A percentile compares a stretch with the other conserved stretches of the same genome.
Evolutionary conservation across 1,140 invertebrate species (phyloP).

Genomic region (Bacillus rossius): DNA sequence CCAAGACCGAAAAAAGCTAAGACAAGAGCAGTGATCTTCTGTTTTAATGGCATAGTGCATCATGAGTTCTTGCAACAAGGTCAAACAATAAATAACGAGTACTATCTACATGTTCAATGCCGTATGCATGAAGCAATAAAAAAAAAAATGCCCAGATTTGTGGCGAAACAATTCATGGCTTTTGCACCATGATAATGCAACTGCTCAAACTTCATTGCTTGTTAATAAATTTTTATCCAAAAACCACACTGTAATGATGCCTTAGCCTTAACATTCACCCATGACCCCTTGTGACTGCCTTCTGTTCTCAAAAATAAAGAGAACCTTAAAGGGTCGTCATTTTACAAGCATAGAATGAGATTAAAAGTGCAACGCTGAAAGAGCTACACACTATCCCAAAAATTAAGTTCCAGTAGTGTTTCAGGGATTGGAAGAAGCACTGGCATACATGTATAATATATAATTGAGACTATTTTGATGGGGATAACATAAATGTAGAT

Average conservation of each 20-base stretch:
- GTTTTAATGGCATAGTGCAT: slow-evolving; percentile 11
- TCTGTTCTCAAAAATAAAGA: too few relatives aligned
- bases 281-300: too few relatives aligned
- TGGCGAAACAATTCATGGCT: background rate
- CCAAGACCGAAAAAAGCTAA: slow-evolving; percentile 23
- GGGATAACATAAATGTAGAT: background rate
- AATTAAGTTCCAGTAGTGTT: background rate
- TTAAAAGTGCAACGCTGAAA: background rate
- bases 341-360: background rate
- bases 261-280: background rate
- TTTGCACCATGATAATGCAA: background rate
- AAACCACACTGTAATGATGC: slow-evolving; percentile 3
- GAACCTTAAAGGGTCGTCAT: too few relatives aligned
- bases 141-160: background rate
- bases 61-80: slow-evolving; percentile 3
- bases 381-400: background rate
- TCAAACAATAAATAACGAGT: too few relatives aligned
- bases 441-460: too few relatives aligned
- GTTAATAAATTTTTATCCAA: background rate
- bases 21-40: slow-evolving; percentile 6
- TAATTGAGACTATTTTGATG: background rate
- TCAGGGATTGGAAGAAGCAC: background rate
- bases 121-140: background rate
- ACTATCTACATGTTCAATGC: background rate
- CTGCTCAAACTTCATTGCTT: background rate